These are phyloP conservation scores for Perodicticus potto DNA, from an alignment of 2,797 vertebrate genomes.

Conservation along the genomic window DNA sequence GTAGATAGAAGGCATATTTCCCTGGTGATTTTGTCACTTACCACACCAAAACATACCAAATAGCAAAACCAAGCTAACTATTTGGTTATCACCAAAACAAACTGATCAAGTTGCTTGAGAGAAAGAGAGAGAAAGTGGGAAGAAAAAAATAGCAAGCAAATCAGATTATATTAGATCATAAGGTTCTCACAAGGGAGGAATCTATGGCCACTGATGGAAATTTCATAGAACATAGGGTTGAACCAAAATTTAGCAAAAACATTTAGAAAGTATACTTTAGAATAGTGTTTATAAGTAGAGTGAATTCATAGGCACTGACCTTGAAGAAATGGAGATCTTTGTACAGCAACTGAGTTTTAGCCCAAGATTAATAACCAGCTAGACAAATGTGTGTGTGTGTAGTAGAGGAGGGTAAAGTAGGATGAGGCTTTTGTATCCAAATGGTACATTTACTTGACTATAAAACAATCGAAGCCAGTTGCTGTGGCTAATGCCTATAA, in stretches of 20 bases:
- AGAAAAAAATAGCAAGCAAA: not conserved
- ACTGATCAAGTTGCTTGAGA: not conserved
- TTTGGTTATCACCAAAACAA: not conserved
- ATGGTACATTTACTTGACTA: not conserved
- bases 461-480: not conserved
- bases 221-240: slow-evolving; percentile 10
- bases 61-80: slow-evolving; percentile 10
- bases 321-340: slow-evolving; percentile 32
- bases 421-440: not conserved
- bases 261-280: not conserved
- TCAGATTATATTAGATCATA: not conserved
- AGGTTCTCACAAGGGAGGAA: not conserved
- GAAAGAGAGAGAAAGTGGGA: not conserved
- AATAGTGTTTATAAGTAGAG: not conserved
- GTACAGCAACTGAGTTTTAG: not conserved
- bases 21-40: not conserved
- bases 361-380: slow-evolving; percentile 20
- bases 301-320: not conserved
- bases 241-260: not conserved
- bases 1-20: not conserved
- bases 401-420: not conserved
- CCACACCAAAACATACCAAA: not conserved
- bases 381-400: not conserved
- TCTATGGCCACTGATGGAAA: not conserved
- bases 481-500: no score